Evolutionary conservation across 2,888 invertebrate genomes (phyloP), one percentile per base, ranked within the genome.

Genomic region (Pachydiplax longipennis): DNA sequence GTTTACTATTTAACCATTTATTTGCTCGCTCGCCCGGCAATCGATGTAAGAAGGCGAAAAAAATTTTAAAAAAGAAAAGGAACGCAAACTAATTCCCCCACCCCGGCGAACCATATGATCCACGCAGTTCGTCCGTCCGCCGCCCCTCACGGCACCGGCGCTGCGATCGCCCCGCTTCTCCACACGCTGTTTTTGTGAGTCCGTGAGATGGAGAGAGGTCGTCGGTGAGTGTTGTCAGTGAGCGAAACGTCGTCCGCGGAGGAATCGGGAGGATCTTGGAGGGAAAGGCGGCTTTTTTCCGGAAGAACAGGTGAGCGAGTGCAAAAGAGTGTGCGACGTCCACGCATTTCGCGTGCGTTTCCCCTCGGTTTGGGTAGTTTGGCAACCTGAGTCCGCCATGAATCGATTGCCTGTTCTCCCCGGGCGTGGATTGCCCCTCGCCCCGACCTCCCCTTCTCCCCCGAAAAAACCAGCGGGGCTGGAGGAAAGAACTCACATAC

Each of bases 341-440:
- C 31, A 25, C 25, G 10, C 44, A 18, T 81, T 44, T 82, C 48
- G 12, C 25, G 44, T 13, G n/a, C 5, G 22, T 4, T 15, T 40
- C 10, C 22, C 44, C 80, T 81, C 12, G 37, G n/a, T n/a, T 40
- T 10, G 37, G 37, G 35, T 18, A 31, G 48, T 31, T 53, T 25
- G 48, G 25, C 40, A n/a, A 12, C 48, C 44, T 58, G 53, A 53
- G 83, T 83, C 83, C 58, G 35, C 83, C 58, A 61, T 83, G 83
- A 83, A 83, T 83, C 83, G 83, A 83, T 83, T 83, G 83, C 83
- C 35, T 83, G 53, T 53, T 18, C 53, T 83, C 83, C 83, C 83
- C 83, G 83, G 83, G 83, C 83, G 83, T 83, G 83, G 83, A 58
- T 58, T 25, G 13, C 65, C 25, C 25, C 65, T 65, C n/a, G 2